phyloP scores from a whole-genome alignment of 2,797 vertebrate genomes.

The Mionectes olivaceus region DNA sequence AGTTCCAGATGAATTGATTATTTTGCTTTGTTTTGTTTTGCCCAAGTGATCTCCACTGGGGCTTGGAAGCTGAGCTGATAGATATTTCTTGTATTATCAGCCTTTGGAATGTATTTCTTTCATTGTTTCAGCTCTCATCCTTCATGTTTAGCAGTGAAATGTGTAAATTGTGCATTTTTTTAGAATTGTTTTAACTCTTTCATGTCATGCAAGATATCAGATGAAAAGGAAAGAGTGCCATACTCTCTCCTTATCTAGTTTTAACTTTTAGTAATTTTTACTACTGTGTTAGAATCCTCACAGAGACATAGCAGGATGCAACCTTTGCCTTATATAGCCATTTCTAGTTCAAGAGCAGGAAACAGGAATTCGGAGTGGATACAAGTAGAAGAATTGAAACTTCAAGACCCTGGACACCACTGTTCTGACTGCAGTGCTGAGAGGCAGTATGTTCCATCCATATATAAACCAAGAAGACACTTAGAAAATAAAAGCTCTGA shows the following conservation, averaged over 20 bases:
- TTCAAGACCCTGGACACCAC: neutral
- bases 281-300: neutral
- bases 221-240: neutral
- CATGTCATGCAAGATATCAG: neutral
- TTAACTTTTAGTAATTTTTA: neutral
- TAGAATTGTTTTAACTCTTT: neutral
- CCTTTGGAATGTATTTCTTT: neutral
- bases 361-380: neutral
- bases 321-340: neutral
- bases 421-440: neutral
- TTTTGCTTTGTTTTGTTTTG: neutral
- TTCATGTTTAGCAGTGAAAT: neutral
- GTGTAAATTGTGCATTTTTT: neutral
- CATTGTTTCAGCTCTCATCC: neutral
- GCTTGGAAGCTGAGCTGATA: neutral
- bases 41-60: neutral
- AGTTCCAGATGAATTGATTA: neutral
- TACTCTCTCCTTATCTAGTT: neutral
- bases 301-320: neutral
- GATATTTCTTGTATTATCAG: slow-evolving; percentile 1
- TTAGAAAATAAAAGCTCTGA: neutral
- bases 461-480: neutral
- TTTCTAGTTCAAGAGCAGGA: neutral
- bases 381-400: neutral
- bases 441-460: neutral